These are phyloP conservation scores for Nyctalus aviator DNA, from an alignment of 2,797 vertebrate species.

Conservation along the genomic window DNA sequence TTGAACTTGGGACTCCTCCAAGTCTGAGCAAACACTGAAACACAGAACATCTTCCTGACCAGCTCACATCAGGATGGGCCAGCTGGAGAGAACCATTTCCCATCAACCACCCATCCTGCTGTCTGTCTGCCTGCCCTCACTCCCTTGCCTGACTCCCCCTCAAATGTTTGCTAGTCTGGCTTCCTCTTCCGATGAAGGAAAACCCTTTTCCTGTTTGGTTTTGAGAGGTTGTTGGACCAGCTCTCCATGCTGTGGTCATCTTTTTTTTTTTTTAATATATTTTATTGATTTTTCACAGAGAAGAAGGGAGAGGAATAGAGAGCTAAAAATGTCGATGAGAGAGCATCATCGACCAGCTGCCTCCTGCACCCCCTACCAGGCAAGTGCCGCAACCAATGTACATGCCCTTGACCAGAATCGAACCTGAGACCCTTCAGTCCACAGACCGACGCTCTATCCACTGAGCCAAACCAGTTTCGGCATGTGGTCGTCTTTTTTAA, in stretches of 20 bases:
- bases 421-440: no score
- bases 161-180: neutral
- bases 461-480: no score
- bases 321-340: no score
- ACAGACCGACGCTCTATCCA: no score
- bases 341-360: no score
- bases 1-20: no score
- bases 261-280: neutral
- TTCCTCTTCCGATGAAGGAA: neutral
- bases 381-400: no score
- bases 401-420: no score
- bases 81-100: neutral
- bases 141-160: neutral
- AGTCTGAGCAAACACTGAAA: neutral
- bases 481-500: neutral
- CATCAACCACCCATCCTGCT: no score
- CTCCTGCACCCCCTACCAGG: no score
- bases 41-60: neutral
- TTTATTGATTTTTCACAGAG: no score
- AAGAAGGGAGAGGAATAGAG: no score
- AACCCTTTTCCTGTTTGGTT: neutral
- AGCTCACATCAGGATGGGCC: neutral
- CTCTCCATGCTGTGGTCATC: neutral
- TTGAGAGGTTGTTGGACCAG: neutral
- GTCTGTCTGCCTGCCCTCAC: neutral